Percentiles rank a stretch among this genome's conserved stretches.
phyloP scores from a whole-genome alignment of 2,797 vertebrate genomes.

The Malurus leucopterus region DNA sequence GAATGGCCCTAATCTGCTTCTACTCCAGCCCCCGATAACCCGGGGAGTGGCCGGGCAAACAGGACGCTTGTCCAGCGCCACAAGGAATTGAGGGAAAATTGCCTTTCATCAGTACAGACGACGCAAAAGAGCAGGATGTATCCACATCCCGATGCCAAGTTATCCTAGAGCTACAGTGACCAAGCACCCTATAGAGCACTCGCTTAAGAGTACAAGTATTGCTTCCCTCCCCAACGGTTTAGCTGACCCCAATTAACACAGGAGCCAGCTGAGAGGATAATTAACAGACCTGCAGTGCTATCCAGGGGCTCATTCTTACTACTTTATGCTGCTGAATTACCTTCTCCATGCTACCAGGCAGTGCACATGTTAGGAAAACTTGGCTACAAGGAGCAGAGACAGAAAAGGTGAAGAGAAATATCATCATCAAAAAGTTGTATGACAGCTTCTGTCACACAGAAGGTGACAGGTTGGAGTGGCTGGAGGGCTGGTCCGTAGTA shows the following conservation, averaged over 20 bases:
- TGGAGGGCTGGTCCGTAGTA: background rate
- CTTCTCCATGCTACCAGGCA: background rate
- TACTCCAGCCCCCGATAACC: constrained; percentile 1
- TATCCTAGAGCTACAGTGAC: background rate
- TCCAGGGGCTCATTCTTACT: background rate
- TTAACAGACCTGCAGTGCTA: fast-evolving
- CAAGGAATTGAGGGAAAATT: background rate
- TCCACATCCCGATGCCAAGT: fast-evolving
- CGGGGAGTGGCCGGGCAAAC: background rate
- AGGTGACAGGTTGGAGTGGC: background rate
- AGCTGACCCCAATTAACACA: fast-evolving
- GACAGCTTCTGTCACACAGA: background rate
- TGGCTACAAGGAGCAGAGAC: background rate
- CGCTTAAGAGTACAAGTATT: no score
- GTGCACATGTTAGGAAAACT: background rate
- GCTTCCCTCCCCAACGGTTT: fast-evolving
- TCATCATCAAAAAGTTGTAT: background rate
- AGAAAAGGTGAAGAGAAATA: background rate
- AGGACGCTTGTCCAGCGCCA: background rate
- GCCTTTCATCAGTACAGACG: fast-evolving
- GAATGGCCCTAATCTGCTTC: constrained; percentile 38
- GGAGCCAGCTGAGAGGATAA: background rate
- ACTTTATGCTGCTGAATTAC: background rate
- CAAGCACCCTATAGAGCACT: fast-evolving
- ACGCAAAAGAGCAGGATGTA: background rate